Evolutionary conservation across 2,888 invertebrate species (phyloP).

Genomic region (Loripinus fragilis): DNA sequence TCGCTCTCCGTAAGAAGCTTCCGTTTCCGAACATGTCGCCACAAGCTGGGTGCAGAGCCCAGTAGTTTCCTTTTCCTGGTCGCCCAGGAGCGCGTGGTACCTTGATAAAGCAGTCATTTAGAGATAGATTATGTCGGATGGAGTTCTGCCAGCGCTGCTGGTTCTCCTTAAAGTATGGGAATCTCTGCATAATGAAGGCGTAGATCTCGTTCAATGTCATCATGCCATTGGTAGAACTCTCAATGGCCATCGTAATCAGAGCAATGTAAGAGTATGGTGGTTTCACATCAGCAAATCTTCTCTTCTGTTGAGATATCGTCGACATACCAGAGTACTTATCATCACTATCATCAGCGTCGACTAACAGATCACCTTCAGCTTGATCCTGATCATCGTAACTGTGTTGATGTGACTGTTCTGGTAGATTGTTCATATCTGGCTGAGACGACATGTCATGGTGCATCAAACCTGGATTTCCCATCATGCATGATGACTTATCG

Average conservation of each 20-base stretch:
- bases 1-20: conserved; percentile 81
- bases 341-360: conserved; percentile 49
- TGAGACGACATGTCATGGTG: conserved; percentile 43
- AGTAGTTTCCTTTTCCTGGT: conserved; percentile 83
- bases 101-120: conserved; percentile 98
- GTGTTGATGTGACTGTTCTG: conserved; percentile 17
- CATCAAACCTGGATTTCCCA: conserved; percentile 58
- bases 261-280: conserved; percentile 99
- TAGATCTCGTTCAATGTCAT: conserved; percentile 94
- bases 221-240: conserved; percentile 99
- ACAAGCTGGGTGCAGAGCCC: conserved; percentile 82
- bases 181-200: conserved; percentile 93
- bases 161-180: conserved; percentile 93
- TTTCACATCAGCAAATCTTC: conserved; percentile 91
- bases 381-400: conserved; percentile 37
- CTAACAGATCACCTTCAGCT: conserved; percentile 46
- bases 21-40: conserved; percentile 83
- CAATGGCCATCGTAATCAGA: conserved; percentile 99
- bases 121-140: conserved; percentile 93
- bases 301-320: conserved; percentile 79
- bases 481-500: conserved; percentile 64
- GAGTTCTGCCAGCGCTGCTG: conserved; percentile 88
- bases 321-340: conserved; percentile 67
- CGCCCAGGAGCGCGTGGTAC: conserved; percentile 85
- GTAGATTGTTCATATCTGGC: conserved; percentile 16